Percentiles rank a stretch among this genome's conserved stretches.
phyloP scores from a whole-genome alignment of 2,113 vertebrate genomes.

The Nymphicus hollandicus region DNA sequence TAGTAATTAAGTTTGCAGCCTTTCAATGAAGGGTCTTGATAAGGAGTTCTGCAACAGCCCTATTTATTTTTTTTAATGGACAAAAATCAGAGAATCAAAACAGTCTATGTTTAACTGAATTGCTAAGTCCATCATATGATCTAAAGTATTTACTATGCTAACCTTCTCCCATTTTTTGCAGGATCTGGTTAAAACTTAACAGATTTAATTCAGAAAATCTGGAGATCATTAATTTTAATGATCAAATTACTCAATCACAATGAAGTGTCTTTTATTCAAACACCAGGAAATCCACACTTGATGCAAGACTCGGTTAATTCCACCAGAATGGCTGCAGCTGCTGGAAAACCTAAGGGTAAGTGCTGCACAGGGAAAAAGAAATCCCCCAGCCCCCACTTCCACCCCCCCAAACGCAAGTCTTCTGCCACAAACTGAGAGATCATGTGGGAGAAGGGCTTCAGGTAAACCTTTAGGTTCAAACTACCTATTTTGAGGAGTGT shows the following conservation, averaged over 20 bases:
- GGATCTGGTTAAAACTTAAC: slow-evolving; percentile 33
- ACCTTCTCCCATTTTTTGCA: slow-evolving; percentile 11
- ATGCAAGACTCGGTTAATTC: slow-evolving; percentile 30
- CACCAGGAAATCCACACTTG: slow-evolving; percentile 37
- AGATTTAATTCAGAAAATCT: slow-evolving; percentile 57
- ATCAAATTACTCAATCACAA: slow-evolving; percentile 41
- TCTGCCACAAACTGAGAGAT: not conserved
- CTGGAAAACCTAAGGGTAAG: slow-evolving; percentile 12
- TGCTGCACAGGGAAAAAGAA: not conserved
- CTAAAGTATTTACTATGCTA: slow-evolving; percentile 40
- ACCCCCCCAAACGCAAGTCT: not conserved
- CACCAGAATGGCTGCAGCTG: slow-evolving; percentile 30
- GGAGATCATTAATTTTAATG: slow-evolving; percentile 3
- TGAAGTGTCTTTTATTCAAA: slow-evolving; percentile 22
- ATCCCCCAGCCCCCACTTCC: not conserved
- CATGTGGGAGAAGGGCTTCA: not conserved
- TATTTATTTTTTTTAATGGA: not conserved
- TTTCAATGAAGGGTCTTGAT: not conserved
- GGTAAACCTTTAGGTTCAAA: not conserved
- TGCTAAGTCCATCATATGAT: not conserved
- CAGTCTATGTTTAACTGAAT: not conserved
- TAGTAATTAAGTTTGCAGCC: not conserved
- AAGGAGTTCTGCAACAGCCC: not conserved
- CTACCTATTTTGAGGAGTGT: not conserved
- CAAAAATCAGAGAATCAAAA: not conserved